Evolutionary conservation across 2,888 invertebrate species (phyloP).

Genomic region (Lobophora halterata): DNA sequence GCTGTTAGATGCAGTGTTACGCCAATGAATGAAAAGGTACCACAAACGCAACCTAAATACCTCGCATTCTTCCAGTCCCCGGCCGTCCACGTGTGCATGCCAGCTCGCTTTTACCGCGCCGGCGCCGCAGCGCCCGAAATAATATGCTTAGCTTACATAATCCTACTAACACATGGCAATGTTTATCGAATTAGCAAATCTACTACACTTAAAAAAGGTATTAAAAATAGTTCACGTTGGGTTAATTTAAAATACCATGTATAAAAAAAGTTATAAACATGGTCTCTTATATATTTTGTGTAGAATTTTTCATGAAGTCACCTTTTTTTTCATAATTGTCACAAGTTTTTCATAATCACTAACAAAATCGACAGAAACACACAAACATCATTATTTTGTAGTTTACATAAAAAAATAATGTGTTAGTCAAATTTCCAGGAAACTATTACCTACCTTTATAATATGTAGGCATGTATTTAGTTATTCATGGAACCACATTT

Average conservation of each 20-base stretch:
- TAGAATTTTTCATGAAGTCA: too few relatives aligned
- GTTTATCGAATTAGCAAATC: slow-evolving; percentile 59
- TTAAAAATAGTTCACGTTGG: slow-evolving; percentile 24
- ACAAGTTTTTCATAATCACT: too few relatives aligned
- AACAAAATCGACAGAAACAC: too few relatives aligned
- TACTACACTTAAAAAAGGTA: slow-evolving; percentile 39
- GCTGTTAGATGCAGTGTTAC: slow-evolving; percentile 67
- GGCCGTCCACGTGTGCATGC: slow-evolving; percentile 65
- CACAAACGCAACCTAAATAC: slow-evolving; percentile 79
- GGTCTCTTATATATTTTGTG: too few relatives aligned
- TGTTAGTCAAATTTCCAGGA: slow-evolving; percentile 12
- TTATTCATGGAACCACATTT: too few relatives aligned
- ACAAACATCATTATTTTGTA: too few relatives aligned
- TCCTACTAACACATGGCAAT: slow-evolving; percentile 59
- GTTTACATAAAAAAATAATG: too few relatives aligned
- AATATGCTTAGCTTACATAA: slow-evolving; percentile 66
- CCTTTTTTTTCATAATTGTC: too few relatives aligned
- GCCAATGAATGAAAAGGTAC: slow-evolving; percentile 78
- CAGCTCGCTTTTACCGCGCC: slow-evolving; percentile 67
- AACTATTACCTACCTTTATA: slow-evolving; percentile 6
- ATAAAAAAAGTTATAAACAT: neutral
- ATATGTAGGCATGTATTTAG: too few relatives aligned
- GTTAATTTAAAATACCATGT: neutral
- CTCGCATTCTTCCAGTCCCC: slow-evolving; percentile 70
- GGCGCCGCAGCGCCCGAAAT: slow-evolving; percentile 53